Evolutionary conservation across 2,888 invertebrate species (phyloP), one percentile per base, ranked within the genome.

Genomic region (Meganola albula): DNA sequence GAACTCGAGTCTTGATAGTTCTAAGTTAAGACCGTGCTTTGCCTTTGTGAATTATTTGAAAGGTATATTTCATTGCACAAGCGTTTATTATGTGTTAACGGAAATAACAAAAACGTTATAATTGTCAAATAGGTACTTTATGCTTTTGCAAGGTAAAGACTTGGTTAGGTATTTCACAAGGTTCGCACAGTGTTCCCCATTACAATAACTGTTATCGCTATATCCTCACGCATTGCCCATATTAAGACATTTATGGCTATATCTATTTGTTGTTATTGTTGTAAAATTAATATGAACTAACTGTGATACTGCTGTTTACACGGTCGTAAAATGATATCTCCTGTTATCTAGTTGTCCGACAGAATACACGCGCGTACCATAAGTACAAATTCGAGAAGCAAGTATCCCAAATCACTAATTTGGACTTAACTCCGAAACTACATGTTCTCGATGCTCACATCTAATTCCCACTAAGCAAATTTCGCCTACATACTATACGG

Each of bases 1-100:
- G 70, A 82, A 84, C 77, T 77, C 68, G 62, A 74, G 73, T 71
- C 82, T 80, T 77, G 74, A 80, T 83, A 83, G 78, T 84, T 79
- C 69, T 65, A 79, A 83, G 72, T 80, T 80, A 74, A 70, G 72
- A 74, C 69, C 69, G 63, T 73, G 75, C 74, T 76, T 78, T 72
- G 77, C 74, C 72, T 77, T 76, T 73, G 77, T 78, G 72, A 78
- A 78, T 80, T 79, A 83, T 80, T 79, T 70, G 72, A 72, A 74
- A 75, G 75, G 77, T 74, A 75, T 73, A 62, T 62, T 54, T 65
- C 59, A 68, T 78, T 78, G 73, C 78, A 74, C 71, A 78, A 77
- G 69, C 64, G 65, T 75, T 61, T 56, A 54, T 44, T 55, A 64
- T 68, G 70, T 64, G 65, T 63, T 59, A 72, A 69, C 71, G 63